phyloP scores from a whole-genome alignment of 2,888 invertebrate species.

The Chloroclystis v-ata region DNA sequence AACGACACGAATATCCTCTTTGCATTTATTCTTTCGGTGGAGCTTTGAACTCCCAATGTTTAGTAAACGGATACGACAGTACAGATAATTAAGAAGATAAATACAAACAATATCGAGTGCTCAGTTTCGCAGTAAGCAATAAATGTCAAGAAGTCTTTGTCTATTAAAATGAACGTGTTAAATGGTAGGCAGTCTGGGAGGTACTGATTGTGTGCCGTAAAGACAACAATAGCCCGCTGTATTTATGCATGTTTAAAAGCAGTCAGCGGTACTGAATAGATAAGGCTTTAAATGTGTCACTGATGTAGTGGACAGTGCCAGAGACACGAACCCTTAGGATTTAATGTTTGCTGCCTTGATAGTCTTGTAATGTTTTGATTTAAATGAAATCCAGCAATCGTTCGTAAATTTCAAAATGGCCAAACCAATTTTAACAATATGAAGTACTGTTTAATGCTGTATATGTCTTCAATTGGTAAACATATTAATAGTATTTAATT shows the following conservation, averaged over 20 bases:
- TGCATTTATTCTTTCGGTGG: constrained; percentile 42
- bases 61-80: constrained; percentile 14
- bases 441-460: no score
- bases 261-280: constrained; percentile 21
- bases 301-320: constrained; percentile 23
- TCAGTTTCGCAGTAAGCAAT: constrained; percentile 30
- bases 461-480: no score
- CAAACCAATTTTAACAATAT: no score
- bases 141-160: constrained; percentile 38
- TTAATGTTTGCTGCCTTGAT: neutral
- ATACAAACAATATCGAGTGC: constrained; percentile 31
- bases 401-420: no score
- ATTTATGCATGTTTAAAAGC: constrained; percentile 23
- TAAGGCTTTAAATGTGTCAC: constrained; percentile 40
- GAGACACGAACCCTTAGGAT: constrained; percentile 5
- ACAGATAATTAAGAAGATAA: constrained; percentile 27
- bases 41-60: constrained; percentile 16
- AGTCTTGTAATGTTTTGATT: neutral
- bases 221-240: constrained; percentile 30
- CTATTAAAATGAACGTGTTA: constrained; percentile 35
- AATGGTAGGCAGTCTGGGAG: constrained; percentile 29
- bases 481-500: no score
- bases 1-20: constrained; percentile 57
- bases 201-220: constrained; percentile 34
- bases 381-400: no score